Evolutionary conservation across 2,113 vertebrate genomes (phyloP).

Genomic region (Dicerorhinus sumatrensis): DNA sequence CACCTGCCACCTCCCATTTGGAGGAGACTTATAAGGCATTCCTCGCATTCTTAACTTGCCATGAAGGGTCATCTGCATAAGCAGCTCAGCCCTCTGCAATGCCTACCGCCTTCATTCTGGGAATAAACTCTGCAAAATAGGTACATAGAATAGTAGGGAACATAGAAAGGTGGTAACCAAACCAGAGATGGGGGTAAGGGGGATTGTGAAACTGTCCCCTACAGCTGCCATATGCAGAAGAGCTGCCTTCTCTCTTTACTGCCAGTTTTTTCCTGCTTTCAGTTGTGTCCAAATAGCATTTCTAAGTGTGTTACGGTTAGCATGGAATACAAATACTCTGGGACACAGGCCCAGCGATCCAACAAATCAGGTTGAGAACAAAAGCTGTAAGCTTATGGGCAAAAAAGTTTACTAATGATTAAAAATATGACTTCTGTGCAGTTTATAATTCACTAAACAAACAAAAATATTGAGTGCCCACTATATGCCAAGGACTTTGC

Average conservation of each 20-base stretch:
- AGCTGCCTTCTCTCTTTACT: not conserved
- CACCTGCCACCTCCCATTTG: not conserved
- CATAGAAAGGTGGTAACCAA: not conserved
- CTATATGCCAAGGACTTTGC: not conserved
- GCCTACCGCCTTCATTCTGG: not conserved
- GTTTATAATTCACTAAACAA: conserved; percentile 45
- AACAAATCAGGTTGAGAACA: not conserved
- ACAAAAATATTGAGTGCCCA: not conserved
- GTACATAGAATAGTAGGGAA: not conserved
- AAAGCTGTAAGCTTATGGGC: not conserved
- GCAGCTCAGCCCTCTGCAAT: not conserved
- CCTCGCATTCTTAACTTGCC: not conserved
- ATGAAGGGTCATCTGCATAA: not conserved
- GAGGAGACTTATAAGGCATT: not conserved
- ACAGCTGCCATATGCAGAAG: not conserved
- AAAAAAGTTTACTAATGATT: conserved; percentile 41
- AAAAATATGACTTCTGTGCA: conserved; percentile 21
- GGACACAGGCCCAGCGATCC: not conserved
- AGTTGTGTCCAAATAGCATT: not conserved
- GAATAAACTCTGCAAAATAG: not conserved
- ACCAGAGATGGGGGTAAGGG: not conserved
- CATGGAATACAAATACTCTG: not conserved
- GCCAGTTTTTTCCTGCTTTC: not conserved
- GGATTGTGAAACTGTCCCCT: not conserved
- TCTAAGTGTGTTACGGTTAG: conserved; percentile 10